phyloP scores from a whole-genome alignment of 2,888 invertebrate species.

The Drosophila macrospina region DNA sequence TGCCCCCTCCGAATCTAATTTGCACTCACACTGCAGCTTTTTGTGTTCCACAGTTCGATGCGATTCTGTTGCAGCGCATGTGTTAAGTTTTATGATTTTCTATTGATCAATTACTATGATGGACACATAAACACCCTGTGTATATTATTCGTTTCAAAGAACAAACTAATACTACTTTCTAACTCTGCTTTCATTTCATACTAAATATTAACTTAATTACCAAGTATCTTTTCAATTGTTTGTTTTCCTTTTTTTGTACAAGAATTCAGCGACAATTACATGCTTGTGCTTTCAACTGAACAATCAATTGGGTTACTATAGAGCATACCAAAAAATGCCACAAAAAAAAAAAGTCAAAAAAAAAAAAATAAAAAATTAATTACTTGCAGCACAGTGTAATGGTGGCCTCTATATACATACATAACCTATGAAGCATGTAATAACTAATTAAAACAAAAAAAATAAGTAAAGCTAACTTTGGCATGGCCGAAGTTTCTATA shows the following conservation, averaged over 20 bases:
- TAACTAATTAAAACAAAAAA: slow-evolving; percentile 9
- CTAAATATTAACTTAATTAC: slow-evolving; percentile 11
- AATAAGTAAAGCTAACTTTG: slow-evolving; percentile 1
- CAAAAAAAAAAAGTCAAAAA: slow-evolving; percentile 1
- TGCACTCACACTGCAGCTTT: slow-evolving; percentile 31
- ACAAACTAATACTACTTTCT: slow-evolving; percentile 7
- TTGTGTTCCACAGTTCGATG: slow-evolving; percentile 28
- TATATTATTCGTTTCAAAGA: slow-evolving; percentile 25
- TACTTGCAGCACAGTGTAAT: slow-evolving; percentile 58
- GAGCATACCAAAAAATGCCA: slow-evolving; percentile 14
- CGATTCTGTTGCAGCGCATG: slow-evolving; percentile 35
- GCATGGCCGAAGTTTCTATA: slow-evolving; percentile 20
- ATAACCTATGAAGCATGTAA: slow-evolving; percentile 42
- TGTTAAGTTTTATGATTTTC: slow-evolving; percentile 19
- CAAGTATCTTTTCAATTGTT: slow-evolving; percentile 18
- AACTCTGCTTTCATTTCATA: slow-evolving; percentile 32
- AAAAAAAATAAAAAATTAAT: slow-evolving; percentile 23
- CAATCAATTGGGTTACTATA: slow-evolving; percentile 38
- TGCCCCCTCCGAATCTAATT: neutral
- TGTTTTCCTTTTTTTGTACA: slow-evolving; percentile 15
- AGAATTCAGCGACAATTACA: slow-evolving; percentile 59
- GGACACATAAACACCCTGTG: slow-evolving; percentile 20
- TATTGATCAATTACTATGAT: neutral
- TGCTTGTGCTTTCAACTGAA: slow-evolving; percentile 50
- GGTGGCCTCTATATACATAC: slow-evolving; percentile 35